Evolutionary conservation across 1,140 invertebrate species (phyloP).

Genomic region (Solenopsis fugax): DNA sequence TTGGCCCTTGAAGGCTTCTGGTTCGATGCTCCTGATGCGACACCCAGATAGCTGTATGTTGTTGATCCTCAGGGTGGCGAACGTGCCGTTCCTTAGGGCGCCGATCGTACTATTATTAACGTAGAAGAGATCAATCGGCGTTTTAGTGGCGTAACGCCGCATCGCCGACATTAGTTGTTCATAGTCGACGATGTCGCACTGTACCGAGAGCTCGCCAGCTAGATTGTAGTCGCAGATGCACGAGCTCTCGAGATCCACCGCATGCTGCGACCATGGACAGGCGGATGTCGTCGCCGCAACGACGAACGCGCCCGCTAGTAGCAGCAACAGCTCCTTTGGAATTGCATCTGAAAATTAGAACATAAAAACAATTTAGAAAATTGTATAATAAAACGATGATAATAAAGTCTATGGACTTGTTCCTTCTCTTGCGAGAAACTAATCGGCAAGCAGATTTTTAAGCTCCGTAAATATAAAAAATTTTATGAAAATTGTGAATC

Average conservation of each 20-base stretch:
- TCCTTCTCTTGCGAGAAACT: background rate
- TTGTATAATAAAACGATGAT: background rate
- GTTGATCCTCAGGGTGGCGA: slow-evolving; percentile 92
- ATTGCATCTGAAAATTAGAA: slow-evolving; percentile 70
- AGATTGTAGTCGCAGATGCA: slow-evolving; percentile 96
- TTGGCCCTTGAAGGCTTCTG: slow-evolving; percentile 93
- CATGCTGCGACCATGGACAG: slow-evolving; percentile 94
- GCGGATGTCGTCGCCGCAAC: slow-evolving; percentile 86
- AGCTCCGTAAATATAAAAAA: background rate
- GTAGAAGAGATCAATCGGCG: slow-evolving; percentile 93
- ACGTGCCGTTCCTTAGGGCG: slow-evolving; percentile 89
- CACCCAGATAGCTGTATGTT: slow-evolving; percentile 95
- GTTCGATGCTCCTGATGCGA: slow-evolving; percentile 90
- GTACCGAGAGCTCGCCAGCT: slow-evolving; percentile 93
- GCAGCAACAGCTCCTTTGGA: slow-evolving; percentile 68
- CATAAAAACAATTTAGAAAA: background rate
- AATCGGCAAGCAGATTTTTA: background rate
- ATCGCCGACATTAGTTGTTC: slow-evolving; percentile 90
- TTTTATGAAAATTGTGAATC: background rate
- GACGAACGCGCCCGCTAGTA: slow-evolving; percentile 69
- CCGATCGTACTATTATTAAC: slow-evolving; percentile 94
- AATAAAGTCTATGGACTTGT: background rate
- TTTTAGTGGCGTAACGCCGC: slow-evolving; percentile 89
- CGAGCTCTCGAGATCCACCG: slow-evolving; percentile 92
- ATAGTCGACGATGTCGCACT: slow-evolving; percentile 96